Evolutionary conservation across 2,113 vertebrate genomes (phyloP), one percentile per base, ranked within the genome.

Genomic region (Glaucomys volans): DNA sequence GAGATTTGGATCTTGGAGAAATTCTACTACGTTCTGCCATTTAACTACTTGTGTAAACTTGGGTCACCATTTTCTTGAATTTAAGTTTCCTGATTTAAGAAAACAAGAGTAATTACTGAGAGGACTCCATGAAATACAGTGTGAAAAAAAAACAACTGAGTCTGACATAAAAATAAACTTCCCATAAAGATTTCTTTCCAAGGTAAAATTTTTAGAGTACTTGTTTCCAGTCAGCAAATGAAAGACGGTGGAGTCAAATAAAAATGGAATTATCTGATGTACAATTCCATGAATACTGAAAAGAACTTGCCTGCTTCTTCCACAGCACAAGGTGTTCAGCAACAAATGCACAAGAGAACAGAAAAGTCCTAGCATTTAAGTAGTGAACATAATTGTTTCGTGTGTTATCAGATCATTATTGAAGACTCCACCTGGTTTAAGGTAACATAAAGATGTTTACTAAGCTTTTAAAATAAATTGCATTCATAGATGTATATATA

Each of bases 401-500:
- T 20, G 35, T 71, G 32, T 47, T 42, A 81, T n/a, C 71, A 91
- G 18, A 75, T 2, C 26, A 74, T 75, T 77, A 66, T 42, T 57
- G 20, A 94, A 84, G 32, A 1, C 47, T 32, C 69, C n/a, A 37
- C 20, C 44, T 88, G 62, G 24, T 85, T 64, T 59, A 95, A 76
- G 67, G 67, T 4, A 91, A 3, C 13, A 64, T 10, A 87, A 87
- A 87, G 30, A 66, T 10, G 5, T 80, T 71, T 47, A 54, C 17
- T 83, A 24, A 37, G 94, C 50, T 79, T 16, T 92, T 94, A 72
- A 91, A 76, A n/a, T 79, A 37, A 77, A 22, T 30, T 87, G 50
- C 59, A 83, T 59, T 24, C 84, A 90, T 62, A 62, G 22, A 62
- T 10, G 24, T 26, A 64, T 20, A 77, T 12, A 80, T 40, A 84